These are phyloP conservation scores for Drosophila silvestris DNA, from an alignment of 2,888 invertebrate genomes.

Conservation along the genomic window DNA sequence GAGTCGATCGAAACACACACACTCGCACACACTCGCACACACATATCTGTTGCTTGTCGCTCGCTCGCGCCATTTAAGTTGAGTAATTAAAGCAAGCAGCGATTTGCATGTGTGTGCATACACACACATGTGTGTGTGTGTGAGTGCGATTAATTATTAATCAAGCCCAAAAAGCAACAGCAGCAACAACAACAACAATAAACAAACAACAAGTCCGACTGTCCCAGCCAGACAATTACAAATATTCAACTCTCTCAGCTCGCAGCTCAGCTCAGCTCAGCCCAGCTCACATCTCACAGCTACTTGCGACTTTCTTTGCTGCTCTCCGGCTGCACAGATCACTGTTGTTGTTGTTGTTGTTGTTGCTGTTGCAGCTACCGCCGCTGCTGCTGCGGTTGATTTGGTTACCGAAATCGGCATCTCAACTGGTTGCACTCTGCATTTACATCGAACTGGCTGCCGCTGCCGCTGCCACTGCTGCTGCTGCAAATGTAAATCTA, in stretches of 20 bases:
- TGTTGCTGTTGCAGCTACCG: constrained; percentile 1
- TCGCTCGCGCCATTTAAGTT: constrained; percentile 80
- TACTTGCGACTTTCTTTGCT: constrained; percentile 53
- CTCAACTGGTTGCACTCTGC: constrained; percentile 57
- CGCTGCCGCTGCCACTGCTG: constrained; percentile 3
- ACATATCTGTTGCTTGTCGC: constrained; percentile 75
- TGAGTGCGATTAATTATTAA: constrained; percentile 78
- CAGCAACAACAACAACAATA: constrained; percentile 55
- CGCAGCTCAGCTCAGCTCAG: constrained; percentile 9
- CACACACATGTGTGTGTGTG: constrained; percentile 10
- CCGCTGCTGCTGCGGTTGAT: constrained; percentile 29
- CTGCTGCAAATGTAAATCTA: constrained; percentile 75
- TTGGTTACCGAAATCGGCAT: constrained; percentile 48
- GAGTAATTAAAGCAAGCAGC: constrained; percentile 76
- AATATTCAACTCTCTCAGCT: constrained; percentile 60
- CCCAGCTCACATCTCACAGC: constrained; percentile 16
- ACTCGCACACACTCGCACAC: constrained; percentile 32
- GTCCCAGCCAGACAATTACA: constrained; percentile 70
- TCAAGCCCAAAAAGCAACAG: constrained; percentile 71
- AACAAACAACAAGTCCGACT: constrained; percentile 75
- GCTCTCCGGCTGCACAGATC: constrained; percentile 41
- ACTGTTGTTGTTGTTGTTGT: constrained; percentile 21
- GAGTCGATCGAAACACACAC: constrained; percentile 68
- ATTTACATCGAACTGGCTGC: constrained; percentile 46
- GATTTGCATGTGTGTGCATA: constrained; percentile 64